Percentiles rank a stretch among this genome's conserved stretches.
These are phyloP conservation scores for Coregonus clupeaformis DNA, from an alignment of 2,113 vertebrate genomes.

Conservation along the genomic window DNA sequence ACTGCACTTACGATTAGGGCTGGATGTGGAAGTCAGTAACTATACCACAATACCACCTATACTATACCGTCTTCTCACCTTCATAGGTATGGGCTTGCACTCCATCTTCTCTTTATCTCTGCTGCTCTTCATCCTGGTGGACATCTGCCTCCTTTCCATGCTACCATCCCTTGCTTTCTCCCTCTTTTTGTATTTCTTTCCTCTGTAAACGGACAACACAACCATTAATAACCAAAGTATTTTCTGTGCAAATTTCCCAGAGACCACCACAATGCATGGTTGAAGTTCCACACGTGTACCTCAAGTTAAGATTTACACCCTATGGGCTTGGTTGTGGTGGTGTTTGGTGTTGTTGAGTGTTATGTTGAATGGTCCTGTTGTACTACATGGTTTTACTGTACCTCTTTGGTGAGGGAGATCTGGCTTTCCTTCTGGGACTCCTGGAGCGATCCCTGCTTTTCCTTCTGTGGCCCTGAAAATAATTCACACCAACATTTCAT, in stretches of 20 bases:
- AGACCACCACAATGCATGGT: neutral
- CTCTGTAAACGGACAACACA: constrained; percentile 63
- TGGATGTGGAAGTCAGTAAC: too few relatives aligned
- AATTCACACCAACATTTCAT: too few relatives aligned
- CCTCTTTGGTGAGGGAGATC: constrained; percentile 86
- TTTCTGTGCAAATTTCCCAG: too few relatives aligned
- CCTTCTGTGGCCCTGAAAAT: constrained; percentile 78
- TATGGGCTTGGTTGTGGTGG: neutral
- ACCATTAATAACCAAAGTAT: neutral
- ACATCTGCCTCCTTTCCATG: constrained; percentile 78
- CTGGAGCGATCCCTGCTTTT: constrained; percentile 85
- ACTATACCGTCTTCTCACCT: constrained; percentile 47
- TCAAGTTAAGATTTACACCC: neutral
- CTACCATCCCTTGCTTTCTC: constrained; percentile 79
- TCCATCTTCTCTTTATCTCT: constrained; percentile 78
- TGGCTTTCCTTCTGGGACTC: constrained; percentile 80
- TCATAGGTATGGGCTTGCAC: constrained; percentile 53
- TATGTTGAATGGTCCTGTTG: neutral
- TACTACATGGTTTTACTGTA: constrained; percentile 31
- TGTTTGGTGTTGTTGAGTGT: neutral
- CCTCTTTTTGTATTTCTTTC: constrained; percentile 85
- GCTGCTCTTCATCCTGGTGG: constrained; percentile 81
- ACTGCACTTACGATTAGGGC: too few relatives aligned
- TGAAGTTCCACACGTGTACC: neutral
- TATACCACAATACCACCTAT: neutral